phyloP scores from a whole-genome alignment of 2,888 invertebrate species.

The Nephrotoma appendiculata region DNA sequence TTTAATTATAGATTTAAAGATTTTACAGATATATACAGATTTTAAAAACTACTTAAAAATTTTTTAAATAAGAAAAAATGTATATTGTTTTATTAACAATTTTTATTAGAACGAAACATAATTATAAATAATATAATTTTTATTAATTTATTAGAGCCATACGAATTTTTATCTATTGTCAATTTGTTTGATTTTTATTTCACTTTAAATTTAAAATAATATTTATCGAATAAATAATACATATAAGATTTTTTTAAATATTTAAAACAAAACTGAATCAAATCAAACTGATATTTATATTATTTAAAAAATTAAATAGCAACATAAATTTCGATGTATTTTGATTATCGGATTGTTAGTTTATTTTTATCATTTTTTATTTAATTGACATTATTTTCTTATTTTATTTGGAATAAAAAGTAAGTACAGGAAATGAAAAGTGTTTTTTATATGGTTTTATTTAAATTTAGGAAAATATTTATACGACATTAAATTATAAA shows the following conservation, averaged over 20 bases:
- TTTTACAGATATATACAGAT: not conserved
- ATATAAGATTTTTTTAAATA: not conserved
- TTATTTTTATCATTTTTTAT: not conserved
- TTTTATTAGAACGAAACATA: not conserved
- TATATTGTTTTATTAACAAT: not conserved
- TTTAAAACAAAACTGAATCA: not conserved
- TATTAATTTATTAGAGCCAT: not conserved
- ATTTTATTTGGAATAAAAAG: not conserved
- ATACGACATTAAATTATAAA: not conserved
- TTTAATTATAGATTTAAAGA: not conserved
- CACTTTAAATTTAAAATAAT: not conserved
- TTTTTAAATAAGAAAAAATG: not conserved
- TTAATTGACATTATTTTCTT: not conserved
- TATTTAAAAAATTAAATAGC: not conserved
- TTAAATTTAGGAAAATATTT: not conserved
- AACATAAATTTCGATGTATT: not conserved
- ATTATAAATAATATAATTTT: not conserved
- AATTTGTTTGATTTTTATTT: not conserved
- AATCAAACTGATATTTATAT: not conserved
- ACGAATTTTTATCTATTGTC: not conserved
- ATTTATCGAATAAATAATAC: not conserved
- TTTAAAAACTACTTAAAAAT: not conserved
- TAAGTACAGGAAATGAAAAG: not conserved
- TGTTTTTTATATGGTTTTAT: not conserved
- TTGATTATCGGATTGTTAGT: not conserved